These are phyloP conservation scores for Mastacembelus armatus DNA, from an alignment of 2,797 vertebrate genomes.

Conservation along the genomic window DNA sequence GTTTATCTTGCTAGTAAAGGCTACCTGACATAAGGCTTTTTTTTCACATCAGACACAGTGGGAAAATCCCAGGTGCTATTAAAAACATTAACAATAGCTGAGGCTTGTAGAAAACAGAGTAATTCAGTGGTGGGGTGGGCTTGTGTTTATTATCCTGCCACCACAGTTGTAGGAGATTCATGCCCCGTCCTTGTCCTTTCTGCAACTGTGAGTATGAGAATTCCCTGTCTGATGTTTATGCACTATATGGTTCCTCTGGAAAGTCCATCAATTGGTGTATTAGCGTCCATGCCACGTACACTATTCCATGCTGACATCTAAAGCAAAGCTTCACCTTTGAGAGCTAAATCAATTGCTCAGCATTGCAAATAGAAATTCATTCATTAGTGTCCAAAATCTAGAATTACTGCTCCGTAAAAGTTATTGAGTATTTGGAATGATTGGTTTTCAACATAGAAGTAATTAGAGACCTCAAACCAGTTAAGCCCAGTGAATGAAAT, in stretches of 20 bases:
- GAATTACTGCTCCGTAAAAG: slow-evolving; percentile 4
- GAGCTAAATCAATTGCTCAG: neutral
- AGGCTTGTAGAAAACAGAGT: neutral
- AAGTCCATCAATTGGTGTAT: too few species aligned
- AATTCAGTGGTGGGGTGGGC: neutral
- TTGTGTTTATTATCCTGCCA: too few species aligned
- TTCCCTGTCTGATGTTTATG: too few species aligned
- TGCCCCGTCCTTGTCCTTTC: neutral
- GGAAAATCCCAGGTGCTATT: too few species aligned
- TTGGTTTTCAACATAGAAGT: too few species aligned
- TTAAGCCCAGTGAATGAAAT: slow-evolving; percentile 11
- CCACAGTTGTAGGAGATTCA: neutral
- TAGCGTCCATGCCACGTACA: too few species aligned
- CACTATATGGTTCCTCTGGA: too few species aligned
- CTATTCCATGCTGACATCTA: neutral
- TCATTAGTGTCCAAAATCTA: neutral
- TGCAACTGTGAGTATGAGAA: too few species aligned
- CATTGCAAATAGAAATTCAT: neutral
- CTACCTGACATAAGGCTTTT: too few species aligned
- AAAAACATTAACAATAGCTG: too few species aligned
- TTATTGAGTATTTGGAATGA: neutral
- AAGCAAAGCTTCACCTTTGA: neutral
- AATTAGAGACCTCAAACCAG: slow-evolving; percentile 29
- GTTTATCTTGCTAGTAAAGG: too few species aligned
- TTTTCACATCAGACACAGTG: too few species aligned